Percentiles rank a stretch among this genome's conserved stretches.
Evolutionary conservation across 1,140 invertebrate species (phyloP).

Genomic region (Colletes gigas): DNA sequence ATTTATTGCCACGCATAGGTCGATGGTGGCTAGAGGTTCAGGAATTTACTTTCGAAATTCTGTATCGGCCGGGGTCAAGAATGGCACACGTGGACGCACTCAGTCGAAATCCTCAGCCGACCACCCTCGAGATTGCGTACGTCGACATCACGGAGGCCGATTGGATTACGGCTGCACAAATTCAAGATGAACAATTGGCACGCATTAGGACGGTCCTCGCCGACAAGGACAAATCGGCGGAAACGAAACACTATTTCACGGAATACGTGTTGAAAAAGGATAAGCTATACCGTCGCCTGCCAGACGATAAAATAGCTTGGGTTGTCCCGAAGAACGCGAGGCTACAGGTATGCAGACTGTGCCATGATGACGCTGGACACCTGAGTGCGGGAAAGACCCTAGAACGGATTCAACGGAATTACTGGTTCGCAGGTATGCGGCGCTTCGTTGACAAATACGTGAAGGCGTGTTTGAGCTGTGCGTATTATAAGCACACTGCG

Average conservation of each 20-base stretch:
- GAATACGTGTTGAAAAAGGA: background rate
- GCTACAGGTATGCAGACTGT: background rate
- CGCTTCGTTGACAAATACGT: too few relatives aligned
- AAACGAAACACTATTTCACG: slow-evolving; percentile 19
- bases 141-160: too few relatives aligned
- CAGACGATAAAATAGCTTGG: background rate
- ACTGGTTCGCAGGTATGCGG: too few relatives aligned
- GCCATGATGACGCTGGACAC: too few relatives aligned
- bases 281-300: slow-evolving; percentile 1
- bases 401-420: too few relatives aligned
- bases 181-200: slow-evolving; percentile 15
- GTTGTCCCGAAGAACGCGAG: background rate
- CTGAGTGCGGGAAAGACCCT: too few relatives aligned
- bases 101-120: background rate
- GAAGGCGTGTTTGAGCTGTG: background rate
- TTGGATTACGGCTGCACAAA: background rate
- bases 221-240: background rate
- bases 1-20: slow-evolving; percentile 9
- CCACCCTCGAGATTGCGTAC: too few relatives aligned
- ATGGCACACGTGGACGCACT: slow-evolving; percentile 25
- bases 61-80: background rate
- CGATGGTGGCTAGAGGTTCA: slow-evolving; percentile 25
- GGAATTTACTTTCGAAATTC: slow-evolving; percentile 9
- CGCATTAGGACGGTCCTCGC: background rate
- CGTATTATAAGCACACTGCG: too few relatives aligned